These are phyloP conservation scores for Ctenoplectra terminalis DNA, from an alignment of 1,140 invertebrate genomes.

Conservation along the genomic window DNA sequence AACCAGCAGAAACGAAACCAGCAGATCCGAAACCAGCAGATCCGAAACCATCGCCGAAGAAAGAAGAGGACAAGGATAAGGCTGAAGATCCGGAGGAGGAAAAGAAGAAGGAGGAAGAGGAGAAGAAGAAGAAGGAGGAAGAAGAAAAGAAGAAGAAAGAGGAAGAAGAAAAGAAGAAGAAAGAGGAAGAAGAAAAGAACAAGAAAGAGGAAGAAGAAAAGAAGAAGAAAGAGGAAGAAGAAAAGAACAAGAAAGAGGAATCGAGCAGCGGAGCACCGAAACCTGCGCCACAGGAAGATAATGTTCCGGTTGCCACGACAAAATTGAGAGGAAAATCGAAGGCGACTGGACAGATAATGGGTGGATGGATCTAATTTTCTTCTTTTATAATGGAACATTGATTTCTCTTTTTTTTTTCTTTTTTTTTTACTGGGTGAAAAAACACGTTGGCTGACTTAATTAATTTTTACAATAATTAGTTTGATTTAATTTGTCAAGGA, in stretches of 20 bases:
- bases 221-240: constrained; percentile 33
- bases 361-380: constrained; percentile 85
- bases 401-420: no score
- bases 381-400: neutral
- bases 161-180: constrained; percentile 31
- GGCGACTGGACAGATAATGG: constrained; percentile 86
- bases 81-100: constrained; percentile 33
- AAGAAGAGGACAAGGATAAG: neutral
- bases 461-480: neutral
- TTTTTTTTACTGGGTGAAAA: neutral
- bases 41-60: constrained; percentile 30
- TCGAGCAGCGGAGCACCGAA: constrained; percentile 2
- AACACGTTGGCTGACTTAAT: neutral
- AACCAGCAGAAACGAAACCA: neutral
- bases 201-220: constrained; percentile 24
- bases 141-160: constrained; percentile 38
- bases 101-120: constrained; percentile 15
- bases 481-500: neutral
- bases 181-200: constrained; percentile 16
- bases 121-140: constrained; percentile 44
- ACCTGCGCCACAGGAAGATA: constrained; percentile 38
- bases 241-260: constrained; percentile 35
- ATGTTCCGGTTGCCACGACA: constrained; percentile 71
- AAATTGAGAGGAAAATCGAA: constrained; percentile 86
- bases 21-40: neutral